Base-by-base conservation (phyloP, 2,113 vertebrate genomes). In the Microcebus murinus region DNA sequence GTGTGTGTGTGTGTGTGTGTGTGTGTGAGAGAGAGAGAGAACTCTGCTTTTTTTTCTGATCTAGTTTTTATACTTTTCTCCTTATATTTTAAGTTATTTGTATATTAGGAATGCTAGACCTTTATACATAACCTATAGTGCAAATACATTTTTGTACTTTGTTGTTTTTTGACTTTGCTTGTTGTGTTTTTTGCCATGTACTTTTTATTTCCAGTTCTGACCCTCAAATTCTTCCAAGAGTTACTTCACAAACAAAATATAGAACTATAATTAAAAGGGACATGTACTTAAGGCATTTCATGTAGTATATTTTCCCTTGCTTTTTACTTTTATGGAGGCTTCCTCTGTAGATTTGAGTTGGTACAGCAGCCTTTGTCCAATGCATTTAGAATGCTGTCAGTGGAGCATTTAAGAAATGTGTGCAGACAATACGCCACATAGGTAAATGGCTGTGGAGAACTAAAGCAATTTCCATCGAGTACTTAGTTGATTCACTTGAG, bases 401-500 rank as follows among this genome's bases (percentile, higher is more conserved):
- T 90, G 55, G 77, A 63, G 14, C 52, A 96, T 96, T 96, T 98
- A 59, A 97, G 96, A 96, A 96, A 96, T 92, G 68, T 92, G 93
- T 84, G 74, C 83, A 79, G 55, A 87, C 77, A 88, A 57, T 25
- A 94, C 55, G 94, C 76, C 79, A 84, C 57, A 42, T 92, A 93
- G 89, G 9, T 73, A 96, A 94, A 84, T 34, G 86, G 91, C 45
- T 90, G 55, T 63, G 93, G 70, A 95, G 95, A 96, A 61, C 92
- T 97, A 97, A 97, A 97, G 91, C 95, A 93, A 98, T 98, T 97
- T 91, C 48, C 85, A 93, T 86, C 90, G 91, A 97, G 96, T 91
- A 93, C 70, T 96, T 96, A 97, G 89, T 96, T 94, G 85, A 67
- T 92, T 98, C 87, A 96, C 95, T 98, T 93, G 79, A 97, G 94